phyloP scores from a whole-genome alignment of 2,888 invertebrate genomes.

The Apodemia zela region DNA sequence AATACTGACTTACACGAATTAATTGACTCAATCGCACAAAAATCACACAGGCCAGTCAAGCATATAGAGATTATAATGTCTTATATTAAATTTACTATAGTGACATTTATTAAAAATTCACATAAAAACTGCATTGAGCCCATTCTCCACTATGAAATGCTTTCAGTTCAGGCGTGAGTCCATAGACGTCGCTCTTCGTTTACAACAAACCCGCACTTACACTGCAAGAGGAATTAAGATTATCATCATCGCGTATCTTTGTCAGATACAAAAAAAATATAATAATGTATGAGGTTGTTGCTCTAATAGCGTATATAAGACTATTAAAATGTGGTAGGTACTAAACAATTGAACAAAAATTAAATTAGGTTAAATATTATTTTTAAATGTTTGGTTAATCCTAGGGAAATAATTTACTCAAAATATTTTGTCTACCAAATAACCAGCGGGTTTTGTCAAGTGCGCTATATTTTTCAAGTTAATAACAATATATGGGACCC shows the following conservation, averaged over 20 bases:
- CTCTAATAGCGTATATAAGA: no score
- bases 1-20: conserved; percentile 71
- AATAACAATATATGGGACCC: no score
- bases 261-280: conserved; percentile 37
- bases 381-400: no score
- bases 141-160: conserved; percentile 62
- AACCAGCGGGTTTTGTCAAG: no score
- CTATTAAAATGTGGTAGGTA: no score
- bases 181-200: conserved; percentile 19
- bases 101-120: conserved; percentile 68
- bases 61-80: conserved; percentile 54
- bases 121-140: conserved; percentile 75
- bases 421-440: no score
- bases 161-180: conserved; percentile 35
- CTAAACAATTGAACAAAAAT: no score
- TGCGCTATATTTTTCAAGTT: no score
- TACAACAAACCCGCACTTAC: conserved; percentile 21
- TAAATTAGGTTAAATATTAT: no score
- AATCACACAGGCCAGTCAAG: conserved; percentile 33
- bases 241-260: background rate
- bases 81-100: conserved; percentile 39
- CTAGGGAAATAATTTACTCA: no score
- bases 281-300: no score
- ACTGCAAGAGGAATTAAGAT: conserved; percentile 25
- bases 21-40: conserved; percentile 51